Evolutionary conservation across 2,888 invertebrate species (phyloP), one percentile per base, ranked within the genome.

Genomic region (Luffia ferchaultella): DNA sequence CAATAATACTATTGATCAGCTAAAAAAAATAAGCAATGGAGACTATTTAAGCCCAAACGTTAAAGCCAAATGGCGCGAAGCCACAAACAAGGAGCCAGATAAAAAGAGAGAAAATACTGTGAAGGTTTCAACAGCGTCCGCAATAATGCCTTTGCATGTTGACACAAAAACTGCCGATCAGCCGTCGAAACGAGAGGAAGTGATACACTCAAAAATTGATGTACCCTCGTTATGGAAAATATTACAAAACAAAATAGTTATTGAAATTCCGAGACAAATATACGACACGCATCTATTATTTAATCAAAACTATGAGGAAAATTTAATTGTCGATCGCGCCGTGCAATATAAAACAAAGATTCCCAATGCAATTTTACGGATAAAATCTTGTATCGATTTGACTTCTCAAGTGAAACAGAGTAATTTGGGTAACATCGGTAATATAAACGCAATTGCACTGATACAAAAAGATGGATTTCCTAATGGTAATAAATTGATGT

Each of bases 11-110:
- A 79, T 83, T 50, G 79, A 80, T 1, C 80, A 83, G 54, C 59
- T 83, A n/a, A 80, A 76, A 57, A 70, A 79, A 16, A 82, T 83
- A 18, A 80, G 80, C 54, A 79, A 83, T 50, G 83, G 83, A 1
- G 83, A 83, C 54, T 83, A 73, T 55, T 64, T 83, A 52, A 78
- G 78, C 2, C 78, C 77, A 1, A 73, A 60, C 59, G 76, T 67
- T n/a, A 80, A 73, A 57, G 68, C 76, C 53, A 82, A 75, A 56
- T 83, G 83, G 83, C 67, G 60, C 46, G 72, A 76, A 58, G 63
- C 67, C 0, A 62, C 63, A 45, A 55, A 58, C 9, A 45, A 50
- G 2, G 51, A 43, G 0, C 16, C 60, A n/a, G 42, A 30, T 16
- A 20, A 16, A 17, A 50, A 53, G 9, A 49, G 52, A 0, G 56